Conservation (phyloP, 2,888 invertebrate genomes). For the Macrosiphum euphorbiae region DNA sequence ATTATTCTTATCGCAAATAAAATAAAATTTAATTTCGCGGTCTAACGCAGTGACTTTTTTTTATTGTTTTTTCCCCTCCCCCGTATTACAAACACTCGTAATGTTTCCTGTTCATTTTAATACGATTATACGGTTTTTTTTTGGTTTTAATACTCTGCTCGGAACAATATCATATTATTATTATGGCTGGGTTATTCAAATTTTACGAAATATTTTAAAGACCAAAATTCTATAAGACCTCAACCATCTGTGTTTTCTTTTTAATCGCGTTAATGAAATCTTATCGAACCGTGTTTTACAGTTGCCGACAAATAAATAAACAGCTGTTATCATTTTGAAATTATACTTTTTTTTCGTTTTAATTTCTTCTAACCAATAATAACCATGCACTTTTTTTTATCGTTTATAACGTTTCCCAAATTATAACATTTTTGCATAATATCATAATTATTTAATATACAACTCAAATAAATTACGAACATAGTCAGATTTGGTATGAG, state of each 20-base stretch:
- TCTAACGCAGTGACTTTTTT: constrained; percentile 5
- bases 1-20: constrained; percentile 28
- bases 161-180: neutral
- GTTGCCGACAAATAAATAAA: neutral
- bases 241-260: neutral
- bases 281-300: neutral
- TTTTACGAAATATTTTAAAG: neutral
- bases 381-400: neutral
- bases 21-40: constrained; percentile 17
- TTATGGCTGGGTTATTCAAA: neutral
- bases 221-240: neutral
- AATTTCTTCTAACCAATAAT: neutral
- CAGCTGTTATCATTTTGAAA: neutral
- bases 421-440: neutral
- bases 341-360: neutral
- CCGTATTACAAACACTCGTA: neutral
- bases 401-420: neutral
- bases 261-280: neutral
- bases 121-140: neutral
- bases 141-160: neutral
- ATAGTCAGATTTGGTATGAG: neutral
- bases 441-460: neutral
- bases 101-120: constrained; percentile 4
- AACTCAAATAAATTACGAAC: neutral
- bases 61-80: neutral